These are phyloP conservation scores for Onychomys torridus DNA, from an alignment of 2,797 vertebrate species.

Conservation along the genomic window DNA sequence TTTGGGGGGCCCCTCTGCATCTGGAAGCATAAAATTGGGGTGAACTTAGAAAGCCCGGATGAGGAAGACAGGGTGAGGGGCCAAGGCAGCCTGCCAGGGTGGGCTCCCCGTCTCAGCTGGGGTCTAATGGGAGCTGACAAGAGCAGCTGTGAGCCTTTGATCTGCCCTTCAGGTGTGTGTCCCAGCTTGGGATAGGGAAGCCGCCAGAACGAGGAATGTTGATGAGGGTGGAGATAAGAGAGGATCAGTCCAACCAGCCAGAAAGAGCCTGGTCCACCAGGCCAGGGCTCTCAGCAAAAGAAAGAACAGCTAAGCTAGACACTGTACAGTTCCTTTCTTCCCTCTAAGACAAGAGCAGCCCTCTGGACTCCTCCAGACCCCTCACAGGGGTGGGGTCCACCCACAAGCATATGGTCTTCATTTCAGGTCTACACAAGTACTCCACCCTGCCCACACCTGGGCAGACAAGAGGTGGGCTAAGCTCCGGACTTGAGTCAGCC, in stretches of 20 bases:
- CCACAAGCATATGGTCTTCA: slow-evolving; percentile 46
- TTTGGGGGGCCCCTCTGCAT: not conserved
- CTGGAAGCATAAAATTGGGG: slow-evolving; percentile 37
- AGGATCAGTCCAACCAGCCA: slow-evolving; percentile 68
- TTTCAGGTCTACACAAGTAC: slow-evolving; percentile 26
- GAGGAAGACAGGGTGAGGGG: slow-evolving; percentile 63
- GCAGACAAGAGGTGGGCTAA: slow-evolving; percentile 7
- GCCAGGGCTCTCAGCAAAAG: slow-evolving; percentile 39
- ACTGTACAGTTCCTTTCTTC: not conserved
- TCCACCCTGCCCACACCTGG: slow-evolving; percentile 53
- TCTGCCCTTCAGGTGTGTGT: slow-evolving; percentile 84
- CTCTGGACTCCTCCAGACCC: not conserved
- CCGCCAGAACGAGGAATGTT: slow-evolving; percentile 80
- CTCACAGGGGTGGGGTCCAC: not conserved
- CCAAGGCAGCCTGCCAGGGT: slow-evolving; percentile 70
- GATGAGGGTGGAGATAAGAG: slow-evolving; percentile 83
- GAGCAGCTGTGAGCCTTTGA: slow-evolving; percentile 85
- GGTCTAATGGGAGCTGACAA: slow-evolving; percentile 85
- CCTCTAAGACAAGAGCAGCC: not conserved
- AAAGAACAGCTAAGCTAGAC: not conserved
- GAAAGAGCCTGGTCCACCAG: slow-evolving; percentile 63
- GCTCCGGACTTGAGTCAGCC: not conserved
- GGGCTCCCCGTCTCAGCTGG: slow-evolving; percentile 70
- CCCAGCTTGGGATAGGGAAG: slow-evolving; percentile 83
- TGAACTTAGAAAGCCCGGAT: slow-evolving; percentile 55